Evolutionary conservation across 2,113 vertebrate genomes (phyloP), one percentile per base, ranked within the genome.

Genomic region (Thymallus thymallus): DNA sequence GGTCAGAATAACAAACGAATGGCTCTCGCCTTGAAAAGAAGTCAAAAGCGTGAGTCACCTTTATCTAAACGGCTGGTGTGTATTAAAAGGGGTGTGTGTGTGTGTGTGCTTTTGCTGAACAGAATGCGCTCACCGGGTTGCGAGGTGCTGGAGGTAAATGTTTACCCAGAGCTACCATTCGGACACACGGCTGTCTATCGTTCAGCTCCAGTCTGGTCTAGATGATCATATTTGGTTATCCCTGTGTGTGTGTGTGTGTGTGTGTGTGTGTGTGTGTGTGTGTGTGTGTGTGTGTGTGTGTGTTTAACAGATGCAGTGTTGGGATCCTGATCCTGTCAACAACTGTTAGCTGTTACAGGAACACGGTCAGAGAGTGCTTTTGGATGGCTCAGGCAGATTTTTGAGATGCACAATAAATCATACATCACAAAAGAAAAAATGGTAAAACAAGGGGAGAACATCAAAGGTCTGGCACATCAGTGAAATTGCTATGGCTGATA

Each of bases 401-500:
- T 76, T 75, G 58, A 76, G 73, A 84, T 84, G 76, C 76, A 83
- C 81, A 80, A 87, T 85, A 86, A 83, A 86, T 73, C 80, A 81
- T 79, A 77, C 55, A 64, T 48, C 35, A 48, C 64, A 41, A 41
- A 41, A 68, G 62, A 71, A 77, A 79, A 76, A 46, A 10, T 9
- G 7, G n/a, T 73, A 74, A 89, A 82, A 71, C 68, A 74, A 80
- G 79, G 29, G 51, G 63, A 76, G 41, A 78, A 86, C 91, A 92
- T 92, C 89, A 91, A 91, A 92, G 66, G 77, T 84, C 84, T 76
- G 26, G 82, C 82, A 70, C 63, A 70, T 84, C 82, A 80, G 86
- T 70, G 78, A 77, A 85, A 88, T 86, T 86, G 88, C 86, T 85
- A 86, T 87, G 83, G 84, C 74, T 75, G n/a, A 80, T 81, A 69